Percentiles rank a stretch among this genome's conserved stretches.
Conservation (phyloP, 35 echinoderm and acorn worm genomes). For the Chiridota heheva region DNA sequence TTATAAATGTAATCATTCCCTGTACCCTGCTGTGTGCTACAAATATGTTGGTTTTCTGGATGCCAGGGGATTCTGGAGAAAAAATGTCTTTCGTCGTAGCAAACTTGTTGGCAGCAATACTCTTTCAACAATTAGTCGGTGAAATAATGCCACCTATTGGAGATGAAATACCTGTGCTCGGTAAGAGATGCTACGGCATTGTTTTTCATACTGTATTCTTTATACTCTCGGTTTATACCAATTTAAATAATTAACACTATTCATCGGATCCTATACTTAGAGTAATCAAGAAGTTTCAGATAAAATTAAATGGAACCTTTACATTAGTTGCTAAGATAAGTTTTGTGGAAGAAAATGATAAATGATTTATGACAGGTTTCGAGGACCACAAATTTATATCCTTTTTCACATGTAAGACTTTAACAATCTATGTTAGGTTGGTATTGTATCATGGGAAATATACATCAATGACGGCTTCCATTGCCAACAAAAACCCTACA, state of each 20-base stretch:
- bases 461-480: too few species aligned
- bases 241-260: background rate
- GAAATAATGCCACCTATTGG: slow-evolving; percentile 33
- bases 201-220: background rate
- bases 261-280: background rate
- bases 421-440: too few species aligned
- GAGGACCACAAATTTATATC: too few species aligned
- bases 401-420: too few species aligned
- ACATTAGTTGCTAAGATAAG: too few species aligned
- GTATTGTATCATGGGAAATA: too few species aligned
- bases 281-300: too few species aligned
- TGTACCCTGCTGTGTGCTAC: background rate
- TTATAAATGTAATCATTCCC: slow-evolving; percentile 24
- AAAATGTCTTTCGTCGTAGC: slow-evolving; percentile 36
- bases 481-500: too few species aligned
- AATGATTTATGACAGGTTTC: too few species aligned
- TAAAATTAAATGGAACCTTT: too few species aligned
- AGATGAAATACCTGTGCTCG: slow-evolving; percentile 31
- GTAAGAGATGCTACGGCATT: slow-evolving; percentile 5
- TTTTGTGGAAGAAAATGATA: too few species aligned
- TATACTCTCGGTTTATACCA: background rate
- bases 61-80: slow-evolving; percentile 33
- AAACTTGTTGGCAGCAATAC: slow-evolving; percentile 7
- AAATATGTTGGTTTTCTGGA: slow-evolving; percentile 35
- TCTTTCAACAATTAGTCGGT: slow-evolving; percentile 34